Base-by-base conservation (phyloP, 2,888 invertebrate species). In the Blastobasis lacticolella region DNA sequence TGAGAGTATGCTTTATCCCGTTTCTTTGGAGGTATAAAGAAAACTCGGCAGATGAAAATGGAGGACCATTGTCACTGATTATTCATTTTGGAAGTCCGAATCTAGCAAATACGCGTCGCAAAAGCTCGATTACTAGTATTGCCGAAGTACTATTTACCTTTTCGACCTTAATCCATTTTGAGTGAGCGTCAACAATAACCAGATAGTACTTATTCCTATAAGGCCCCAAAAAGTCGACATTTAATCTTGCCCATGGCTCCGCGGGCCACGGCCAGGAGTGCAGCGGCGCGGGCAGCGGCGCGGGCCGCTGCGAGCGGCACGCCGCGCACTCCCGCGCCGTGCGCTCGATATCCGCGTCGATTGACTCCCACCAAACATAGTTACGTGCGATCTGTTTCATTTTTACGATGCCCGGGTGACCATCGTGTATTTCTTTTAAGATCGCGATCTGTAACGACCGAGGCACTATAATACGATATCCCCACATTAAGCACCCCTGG, bases 121-220 rank as follows among this genome's bases (percentile, higher is more conserved):
- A 45, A 37, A n/a, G n/a, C 4, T 23, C 45, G 6, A 53, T 53
- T 0, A 57, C 49, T 0, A 50, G 37, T 1, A 7, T n/a, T 23
- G 59, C 55, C 3, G 58, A 50, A 7, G 50, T 56, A 5, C 38
- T 49, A 6, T 37, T 52, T 5, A 58, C 44, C 43, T 55, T 46
- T 56, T 55, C 56, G 8, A 44, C 61, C 37, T 63, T 62, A 5
- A 63, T 50, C 62, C 63, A 62, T 49, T 62, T 61, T 4, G 57
- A 57, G 42, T 62, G 55, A 0, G 61, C 61, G 37, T 64, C 62
- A 0, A 61, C 51, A 3, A 60, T 38, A 5, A 62, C 45, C 37
- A 62, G 46, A 49, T 60, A 64, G n/a, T 57, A 54, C 10, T 46
- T 56, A 49, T 56, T 56, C 44, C 44, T 37, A 37, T 53, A 56